Evolutionary conservation across 2,797 vertebrate species (phyloP).

Genomic region (Acrossocheilus fasciatus): DNA sequence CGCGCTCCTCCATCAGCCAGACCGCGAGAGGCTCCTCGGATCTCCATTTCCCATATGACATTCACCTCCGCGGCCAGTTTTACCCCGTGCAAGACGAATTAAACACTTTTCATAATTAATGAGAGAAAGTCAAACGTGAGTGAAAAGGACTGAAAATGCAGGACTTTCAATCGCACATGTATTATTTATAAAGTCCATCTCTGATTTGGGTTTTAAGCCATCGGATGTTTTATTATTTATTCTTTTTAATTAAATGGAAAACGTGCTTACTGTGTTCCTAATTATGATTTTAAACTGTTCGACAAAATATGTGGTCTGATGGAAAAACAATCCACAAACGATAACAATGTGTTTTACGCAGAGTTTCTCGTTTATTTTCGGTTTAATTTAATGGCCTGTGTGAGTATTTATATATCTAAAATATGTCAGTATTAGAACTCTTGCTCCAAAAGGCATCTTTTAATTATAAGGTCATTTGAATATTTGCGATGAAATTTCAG

Average conservation of each 20-base stretch:
- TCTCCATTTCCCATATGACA: slow-evolving; percentile 89
- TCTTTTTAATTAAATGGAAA: slow-evolving; percentile 52
- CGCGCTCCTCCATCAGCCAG: slow-evolving; percentile 87
- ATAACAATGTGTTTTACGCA: not conserved
- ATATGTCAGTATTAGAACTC: not conserved
- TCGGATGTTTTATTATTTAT: slow-evolving; percentile 54
- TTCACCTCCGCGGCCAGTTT: slow-evolving; percentile 91
- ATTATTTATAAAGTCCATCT: slow-evolving; percentile 54
- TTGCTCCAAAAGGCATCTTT: not conserved
- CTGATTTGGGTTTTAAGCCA: slow-evolving; percentile 45
- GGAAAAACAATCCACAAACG: not conserved
- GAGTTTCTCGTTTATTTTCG: not conserved
- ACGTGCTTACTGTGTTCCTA: slow-evolving; percentile 26
- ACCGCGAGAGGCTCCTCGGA: slow-evolving; percentile 87
- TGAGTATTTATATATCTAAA: not conserved
- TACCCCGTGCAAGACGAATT: slow-evolving; percentile 91
- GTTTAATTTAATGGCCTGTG: not conserved
- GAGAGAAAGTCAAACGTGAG: slow-evolving; percentile 50
- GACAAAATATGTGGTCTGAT: not conserved
- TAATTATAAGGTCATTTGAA: not conserved
- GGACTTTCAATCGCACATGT: slow-evolving; percentile 53
- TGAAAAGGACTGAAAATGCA: slow-evolving; percentile 77
- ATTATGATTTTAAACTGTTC: not conserved
- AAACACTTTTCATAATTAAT: slow-evolving; percentile 91
- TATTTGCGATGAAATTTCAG: slow-evolving; percentile 15